Conservation (phyloP, 2,888 invertebrate genomes). For the Tortrix viridana region DNA sequence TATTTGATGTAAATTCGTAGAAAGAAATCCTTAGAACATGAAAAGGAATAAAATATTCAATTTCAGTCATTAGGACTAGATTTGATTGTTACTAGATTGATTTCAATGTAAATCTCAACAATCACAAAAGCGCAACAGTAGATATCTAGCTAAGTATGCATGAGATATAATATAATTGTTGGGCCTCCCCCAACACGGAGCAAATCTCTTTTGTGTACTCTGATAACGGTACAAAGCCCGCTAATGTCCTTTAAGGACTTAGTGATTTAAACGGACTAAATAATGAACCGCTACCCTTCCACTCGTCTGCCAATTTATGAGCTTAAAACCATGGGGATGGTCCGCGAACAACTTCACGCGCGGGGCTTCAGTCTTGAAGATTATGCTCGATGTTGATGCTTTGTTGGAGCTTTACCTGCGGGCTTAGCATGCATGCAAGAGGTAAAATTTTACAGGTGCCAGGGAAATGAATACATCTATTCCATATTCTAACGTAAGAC, state of each 20-base stretch:
- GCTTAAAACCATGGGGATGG: conserved; percentile 63
- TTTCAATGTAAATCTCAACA: background rate
- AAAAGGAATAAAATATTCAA: too few relatives aligned
- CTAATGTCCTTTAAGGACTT: conserved; percentile 85
- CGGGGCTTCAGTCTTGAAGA: too few relatives aligned
- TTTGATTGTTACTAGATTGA: background rate
- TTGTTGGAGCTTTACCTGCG: too few relatives aligned
- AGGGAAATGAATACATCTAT: too few relatives aligned
- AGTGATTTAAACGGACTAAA: conserved; percentile 84
- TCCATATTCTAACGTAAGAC: too few relatives aligned
- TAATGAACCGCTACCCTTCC: conserved; percentile 81
- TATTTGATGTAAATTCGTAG: too few relatives aligned
- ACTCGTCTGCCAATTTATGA: conserved; percentile 67
- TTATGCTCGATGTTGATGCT: too few relatives aligned
- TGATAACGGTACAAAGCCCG: conserved; percentile 81
- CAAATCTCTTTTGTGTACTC: conserved; percentile 81
- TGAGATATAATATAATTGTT: conserved; percentile 64
- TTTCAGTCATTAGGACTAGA: too few relatives aligned
- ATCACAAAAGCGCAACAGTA: conserved; percentile 24
- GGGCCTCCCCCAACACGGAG: conserved; percentile 60
- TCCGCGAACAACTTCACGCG: background rate
- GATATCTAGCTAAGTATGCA: conserved; percentile 58
- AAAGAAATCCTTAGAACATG: too few relatives aligned
- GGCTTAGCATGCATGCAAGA: too few relatives aligned
- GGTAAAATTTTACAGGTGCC: too few relatives aligned